Percentiles rank a stretch among this genome's conserved stretches.
These are phyloP conservation scores for Notothenia coriiceps DNA, from an alignment of 2,113 vertebrate genomes.

Conservation along the genomic window DNA sequence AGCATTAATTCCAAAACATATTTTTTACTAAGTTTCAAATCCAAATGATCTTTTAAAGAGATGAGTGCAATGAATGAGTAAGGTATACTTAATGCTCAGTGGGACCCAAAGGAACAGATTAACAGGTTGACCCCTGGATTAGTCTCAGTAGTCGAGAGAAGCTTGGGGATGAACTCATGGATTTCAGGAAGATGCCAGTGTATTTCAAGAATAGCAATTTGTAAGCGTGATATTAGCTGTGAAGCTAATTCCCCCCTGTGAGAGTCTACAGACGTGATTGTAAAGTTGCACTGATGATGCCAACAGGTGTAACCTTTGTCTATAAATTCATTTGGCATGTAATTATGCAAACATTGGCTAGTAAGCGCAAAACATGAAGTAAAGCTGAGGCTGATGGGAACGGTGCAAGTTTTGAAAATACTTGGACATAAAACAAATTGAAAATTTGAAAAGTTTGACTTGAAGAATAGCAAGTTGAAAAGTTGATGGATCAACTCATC, in stretches of 20 bases:
- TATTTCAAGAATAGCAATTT: neutral
- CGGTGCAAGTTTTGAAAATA: neutral
- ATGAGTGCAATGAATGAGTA: constrained; percentile 21
- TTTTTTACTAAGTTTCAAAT: neutral
- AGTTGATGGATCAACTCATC: neutral
- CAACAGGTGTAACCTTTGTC: no score
- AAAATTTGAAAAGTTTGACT: neutral
- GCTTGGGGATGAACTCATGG: neutral
- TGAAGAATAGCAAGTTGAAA: neutral
- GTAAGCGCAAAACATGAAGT: no score
- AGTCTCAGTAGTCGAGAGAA: constrained; percentile 17
- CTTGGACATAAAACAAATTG: neutral
- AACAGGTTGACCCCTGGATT: constrained; percentile 9
- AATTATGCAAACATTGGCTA: no score
- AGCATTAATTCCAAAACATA: neutral
- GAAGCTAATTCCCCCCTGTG: no score
- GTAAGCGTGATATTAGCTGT: neutral
- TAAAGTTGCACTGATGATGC: no score
- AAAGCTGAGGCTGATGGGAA: neutral
- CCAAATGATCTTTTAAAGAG: constrained; percentile 8
- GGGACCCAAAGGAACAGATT: neutral
- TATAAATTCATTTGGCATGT: no score
- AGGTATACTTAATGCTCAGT: neutral
- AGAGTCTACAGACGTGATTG: no score
- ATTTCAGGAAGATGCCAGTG: constrained; percentile 7